phyloP scores from a whole-genome alignment of 2,888 invertebrate species.

The Drosophila macrospina region DNA sequence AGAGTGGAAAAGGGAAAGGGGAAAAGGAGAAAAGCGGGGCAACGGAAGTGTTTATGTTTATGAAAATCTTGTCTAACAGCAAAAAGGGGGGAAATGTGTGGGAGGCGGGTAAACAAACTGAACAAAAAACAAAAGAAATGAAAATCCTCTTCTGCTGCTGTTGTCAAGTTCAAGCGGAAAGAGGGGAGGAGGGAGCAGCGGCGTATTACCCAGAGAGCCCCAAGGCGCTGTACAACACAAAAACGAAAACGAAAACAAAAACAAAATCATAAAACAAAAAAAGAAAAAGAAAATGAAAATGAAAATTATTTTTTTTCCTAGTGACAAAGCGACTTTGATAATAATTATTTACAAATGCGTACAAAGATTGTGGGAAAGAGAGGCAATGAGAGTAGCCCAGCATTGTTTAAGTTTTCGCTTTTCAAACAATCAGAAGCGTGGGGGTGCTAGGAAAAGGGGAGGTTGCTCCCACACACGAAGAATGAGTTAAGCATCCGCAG shows the following conservation, averaged over 20 bases:
- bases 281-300: constrained; percentile 25
- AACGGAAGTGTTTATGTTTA: constrained; percentile 74
- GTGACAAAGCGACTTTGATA: constrained; percentile 60
- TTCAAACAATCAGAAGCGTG: not conserved
- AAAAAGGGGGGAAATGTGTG: constrained; percentile 6
- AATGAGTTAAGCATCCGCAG: constrained; percentile 42
- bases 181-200: constrained; percentile 11
- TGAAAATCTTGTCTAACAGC: constrained; percentile 43
- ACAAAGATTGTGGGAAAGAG: constrained; percentile 9
- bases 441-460: not conserved
- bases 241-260: constrained; percentile 10
- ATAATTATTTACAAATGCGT: constrained; percentile 69
- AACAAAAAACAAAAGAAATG: constrained; percentile 54
- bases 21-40: constrained; percentile 2
- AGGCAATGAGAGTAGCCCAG: constrained; percentile 3
- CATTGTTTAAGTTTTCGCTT: constrained; percentile 44
- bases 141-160: constrained; percentile 72
- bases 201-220: constrained; percentile 32
- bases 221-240: constrained; percentile 26
- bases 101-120: constrained; percentile 30
- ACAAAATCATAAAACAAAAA: constrained; percentile 16
- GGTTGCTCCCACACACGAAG: constrained; percentile 6
- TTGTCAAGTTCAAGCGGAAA: constrained; percentile 72
- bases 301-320: constrained; percentile 47
- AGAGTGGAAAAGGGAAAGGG: constrained; percentile 5